Conservation (phyloP, 2,113 vertebrate genomes). For the Todiramphus saurophagus region DNA sequence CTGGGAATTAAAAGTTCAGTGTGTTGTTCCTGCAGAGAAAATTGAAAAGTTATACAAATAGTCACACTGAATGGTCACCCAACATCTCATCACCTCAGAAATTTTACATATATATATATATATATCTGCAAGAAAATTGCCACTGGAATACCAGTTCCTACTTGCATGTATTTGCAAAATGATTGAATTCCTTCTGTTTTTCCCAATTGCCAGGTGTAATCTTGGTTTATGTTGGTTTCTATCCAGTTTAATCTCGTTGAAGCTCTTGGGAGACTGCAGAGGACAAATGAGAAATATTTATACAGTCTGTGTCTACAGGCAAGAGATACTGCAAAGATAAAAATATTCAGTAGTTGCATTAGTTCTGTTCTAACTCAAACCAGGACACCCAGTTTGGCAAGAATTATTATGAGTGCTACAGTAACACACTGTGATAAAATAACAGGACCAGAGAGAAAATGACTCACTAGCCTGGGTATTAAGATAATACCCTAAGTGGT, state of each 20-base stretch:
- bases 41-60: background rate
- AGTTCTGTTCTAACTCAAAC: no score
- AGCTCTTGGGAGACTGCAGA: background rate
- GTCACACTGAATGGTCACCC: background rate
- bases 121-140: background rate
- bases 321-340: background rate
- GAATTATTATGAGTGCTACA: background rate
- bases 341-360: background rate
- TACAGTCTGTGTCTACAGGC: background rate
- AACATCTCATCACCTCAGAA: background rate
- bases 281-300: constrained; percentile 21
- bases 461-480: background rate
- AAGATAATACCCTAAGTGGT: background rate
- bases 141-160: background rate
- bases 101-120: background rate
- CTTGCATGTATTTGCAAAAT: background rate
- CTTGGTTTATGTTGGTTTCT: constrained; percentile 16
- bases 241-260: background rate
- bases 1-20: background rate
- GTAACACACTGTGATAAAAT: background rate
- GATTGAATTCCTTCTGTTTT: background rate
- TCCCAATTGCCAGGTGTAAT: constrained; percentile 7
- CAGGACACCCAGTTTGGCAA: background rate
- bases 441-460: background rate
- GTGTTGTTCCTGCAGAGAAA: background rate